Base-by-base conservation (phyloP, 2,113 vertebrate species). In the Phaethon lepturus region DNA sequence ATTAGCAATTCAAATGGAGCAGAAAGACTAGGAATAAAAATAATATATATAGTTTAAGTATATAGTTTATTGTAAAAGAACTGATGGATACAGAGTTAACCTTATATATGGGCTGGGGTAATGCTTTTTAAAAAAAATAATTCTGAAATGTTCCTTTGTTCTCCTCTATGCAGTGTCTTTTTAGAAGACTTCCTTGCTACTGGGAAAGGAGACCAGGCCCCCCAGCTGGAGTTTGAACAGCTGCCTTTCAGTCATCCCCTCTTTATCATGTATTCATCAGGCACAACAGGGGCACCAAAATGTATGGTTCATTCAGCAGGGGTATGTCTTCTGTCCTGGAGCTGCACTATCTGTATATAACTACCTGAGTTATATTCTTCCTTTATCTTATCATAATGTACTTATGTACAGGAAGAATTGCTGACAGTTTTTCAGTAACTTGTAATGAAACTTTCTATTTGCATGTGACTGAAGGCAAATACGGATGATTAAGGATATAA, bases 261-360 rank as follows among this genome's bases (percentile, higher is more conserved):
- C 45, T 99, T 99, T 86, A 99, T 99, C 97, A 99, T 99, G 99
- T 99, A 99, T 93, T 99, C 99, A 0, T 99, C 99, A 1, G 99
- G 99, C 88, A 99, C 99, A 38, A 99, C 99, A 0, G 99, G 99
- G 10, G 99, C 99, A 15, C 99, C 99, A 5, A 99, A 99, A 95
- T 99, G 99, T 95, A 99, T 99, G 99, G 99, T 99, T 90, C 99
- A 99, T 96, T 99, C 99, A 1, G 99, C 99, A 3, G 99, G 99
- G 99, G 99, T 99, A 98, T 92, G 99, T 98, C 45, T 68, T 52
- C 12, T 49, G 35, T 80, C 53, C 85, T 67, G 52, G 31, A 24
- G 53, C 58, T 78, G n/a, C 33, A 16, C 15, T 45, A 1, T 10
- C 60, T 84, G 0, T 77, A 16, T 58, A 58, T 24, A 13, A 50